Evolutionary conservation across 2,797 vertebrate species (phyloP).

Genomic region (Aphelocoma californica): DNA sequence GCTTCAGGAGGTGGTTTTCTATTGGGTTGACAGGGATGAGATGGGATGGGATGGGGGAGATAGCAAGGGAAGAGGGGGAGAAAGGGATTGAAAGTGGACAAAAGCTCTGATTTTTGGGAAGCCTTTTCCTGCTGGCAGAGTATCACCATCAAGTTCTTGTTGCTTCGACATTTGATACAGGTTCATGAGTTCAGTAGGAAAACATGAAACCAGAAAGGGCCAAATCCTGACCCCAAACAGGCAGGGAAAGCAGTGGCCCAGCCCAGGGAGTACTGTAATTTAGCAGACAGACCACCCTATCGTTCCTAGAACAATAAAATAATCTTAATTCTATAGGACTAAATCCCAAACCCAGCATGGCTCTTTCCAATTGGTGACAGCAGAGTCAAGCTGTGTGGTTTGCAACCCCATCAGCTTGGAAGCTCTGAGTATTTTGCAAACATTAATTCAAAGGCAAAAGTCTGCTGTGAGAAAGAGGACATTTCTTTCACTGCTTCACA

Average conservation of each 20-base stretch:
- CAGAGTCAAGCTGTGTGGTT: neutral
- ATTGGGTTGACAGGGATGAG: neutral
- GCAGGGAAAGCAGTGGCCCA: neutral
- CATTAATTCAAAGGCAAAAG: neutral
- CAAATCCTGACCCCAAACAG: conserved; percentile 43
- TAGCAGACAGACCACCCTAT: conserved; percentile 55
- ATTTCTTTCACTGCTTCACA: neutral
- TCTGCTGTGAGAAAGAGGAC: neutral
- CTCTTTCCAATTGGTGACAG: conserved; percentile 30
- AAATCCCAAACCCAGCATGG: neutral
- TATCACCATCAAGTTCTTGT: conserved; percentile 19
- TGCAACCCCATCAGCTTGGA: neutral
- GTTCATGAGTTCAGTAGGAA: conserved; percentile 65
- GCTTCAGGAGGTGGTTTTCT: neutral
- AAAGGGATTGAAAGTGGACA: neutral
- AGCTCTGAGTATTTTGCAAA: neutral
- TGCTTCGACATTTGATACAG: conserved; percentile 48
- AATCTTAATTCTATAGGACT: conserved; percentile 31
- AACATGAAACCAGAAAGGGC: conserved; percentile 57
- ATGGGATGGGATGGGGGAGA: neutral
- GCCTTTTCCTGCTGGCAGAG: conserved; percentile 10
- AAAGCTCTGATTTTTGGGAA: conserved; percentile 32
- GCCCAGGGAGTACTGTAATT: conserved; percentile 32
- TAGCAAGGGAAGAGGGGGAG: neutral
- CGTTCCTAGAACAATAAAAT: conserved; percentile 46